phyloP scores from a whole-genome alignment of 2,797 vertebrate species.

The Enteromius afrohamiltoni region DNA sequence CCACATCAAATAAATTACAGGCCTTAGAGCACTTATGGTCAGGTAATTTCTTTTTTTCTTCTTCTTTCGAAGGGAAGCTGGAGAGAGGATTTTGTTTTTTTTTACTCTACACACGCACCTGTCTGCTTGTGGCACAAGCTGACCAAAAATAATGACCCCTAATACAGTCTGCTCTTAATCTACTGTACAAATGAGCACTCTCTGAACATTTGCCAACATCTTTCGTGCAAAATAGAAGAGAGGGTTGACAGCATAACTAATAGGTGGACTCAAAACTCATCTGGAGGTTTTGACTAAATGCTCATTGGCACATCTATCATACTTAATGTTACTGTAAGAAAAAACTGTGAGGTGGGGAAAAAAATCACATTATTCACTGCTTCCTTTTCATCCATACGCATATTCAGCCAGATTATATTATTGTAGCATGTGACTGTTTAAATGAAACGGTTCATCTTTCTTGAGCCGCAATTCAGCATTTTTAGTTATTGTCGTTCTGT shows the following conservation, averaged over 20 bases:
- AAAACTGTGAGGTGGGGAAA: background rate
- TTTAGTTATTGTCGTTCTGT: background rate
- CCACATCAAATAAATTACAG: slow-evolving; percentile 71
- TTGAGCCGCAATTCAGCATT: background rate
- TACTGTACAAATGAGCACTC: slow-evolving; percentile 45
- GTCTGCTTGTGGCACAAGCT: slow-evolving; percentile 49
- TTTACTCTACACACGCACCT: slow-evolving; percentile 53
- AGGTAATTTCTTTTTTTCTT: slow-evolving; percentile 53
- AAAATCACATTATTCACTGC: background rate
- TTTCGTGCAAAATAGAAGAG: slow-evolving; percentile 15
- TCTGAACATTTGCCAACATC: slow-evolving; percentile 28
- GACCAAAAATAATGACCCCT: slow-evolving; percentile 20
- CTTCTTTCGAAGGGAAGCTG: background rate
- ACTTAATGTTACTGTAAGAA: background rate
- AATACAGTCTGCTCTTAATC: slow-evolving; percentile 39
- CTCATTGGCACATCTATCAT: slow-evolving; percentile 24
- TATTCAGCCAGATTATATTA: slow-evolving; percentile 12
- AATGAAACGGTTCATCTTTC: slow-evolving; percentile 7
- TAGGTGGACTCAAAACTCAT: slow-evolving; percentile 26
- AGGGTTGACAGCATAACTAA: slow-evolving; percentile 27
- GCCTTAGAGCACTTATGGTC: slow-evolving; percentile 60
- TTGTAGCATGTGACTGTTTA: background rate
- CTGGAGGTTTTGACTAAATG: slow-evolving; percentile 22
- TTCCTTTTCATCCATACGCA: background rate
- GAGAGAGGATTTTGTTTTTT: slow-evolving; percentile 44